A percentile compares a stretch with the other conserved stretches of the same genome.
These are phyloP conservation scores for Passer domesticus DNA, from an alignment of 2,113 vertebrate species.

Conservation along the genomic window DNA sequence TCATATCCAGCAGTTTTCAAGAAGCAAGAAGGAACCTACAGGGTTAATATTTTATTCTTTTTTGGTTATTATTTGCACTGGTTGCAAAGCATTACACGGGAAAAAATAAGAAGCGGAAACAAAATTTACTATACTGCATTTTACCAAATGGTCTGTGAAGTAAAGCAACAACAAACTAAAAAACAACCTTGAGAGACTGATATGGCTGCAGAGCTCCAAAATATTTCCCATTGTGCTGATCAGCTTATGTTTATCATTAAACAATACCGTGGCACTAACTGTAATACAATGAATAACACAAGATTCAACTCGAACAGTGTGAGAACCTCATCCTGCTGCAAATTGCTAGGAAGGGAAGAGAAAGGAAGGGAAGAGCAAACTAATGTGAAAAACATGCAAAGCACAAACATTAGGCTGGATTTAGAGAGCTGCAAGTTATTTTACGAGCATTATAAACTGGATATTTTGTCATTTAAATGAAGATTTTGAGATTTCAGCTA, in stretches of 20 bases:
- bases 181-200: not conserved
- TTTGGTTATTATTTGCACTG: not conserved
- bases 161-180: not conserved
- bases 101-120: not conserved
- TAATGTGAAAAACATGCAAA: not conserved
- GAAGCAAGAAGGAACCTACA: not conserved
- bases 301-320: not conserved
- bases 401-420: not conserved
- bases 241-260: not conserved
- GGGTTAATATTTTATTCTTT: not conserved
- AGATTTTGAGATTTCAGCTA: not conserved
- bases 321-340: not conserved
- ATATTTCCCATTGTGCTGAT: not conserved
- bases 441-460: not conserved
- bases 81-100: not conserved
- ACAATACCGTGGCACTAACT: not conserved
- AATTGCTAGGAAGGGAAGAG: not conserved
- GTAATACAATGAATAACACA: not conserved
- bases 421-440: not conserved
- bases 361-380: not conserved
- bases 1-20: not conserved
- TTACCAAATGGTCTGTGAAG: not conserved
- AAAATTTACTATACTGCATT: not conserved
- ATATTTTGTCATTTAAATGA: not conserved
- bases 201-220: not conserved